Percentiles rank a stretch among this genome's conserved stretches.
phyloP scores from a whole-genome alignment of 2,888 invertebrate species.

The Archips xylosteana region DNA sequence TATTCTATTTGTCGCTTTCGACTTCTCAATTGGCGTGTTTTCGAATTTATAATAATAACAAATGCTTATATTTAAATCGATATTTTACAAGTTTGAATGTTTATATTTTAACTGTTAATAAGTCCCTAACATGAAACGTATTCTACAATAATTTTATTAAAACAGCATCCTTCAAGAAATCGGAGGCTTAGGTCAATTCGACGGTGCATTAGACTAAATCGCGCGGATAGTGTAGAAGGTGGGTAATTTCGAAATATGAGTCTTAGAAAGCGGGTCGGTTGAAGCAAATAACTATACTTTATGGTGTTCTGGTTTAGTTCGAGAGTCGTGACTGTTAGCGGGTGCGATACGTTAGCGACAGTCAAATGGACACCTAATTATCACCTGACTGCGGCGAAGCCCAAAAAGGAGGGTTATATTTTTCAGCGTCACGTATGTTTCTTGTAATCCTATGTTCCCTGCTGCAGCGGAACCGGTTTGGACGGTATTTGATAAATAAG shows the following conservation, averaged over 20 bases:
- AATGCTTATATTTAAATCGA: neutral
- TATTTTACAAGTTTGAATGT: neutral
- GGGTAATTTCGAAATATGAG: slow-evolving; percentile 50
- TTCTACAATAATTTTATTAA: neutral
- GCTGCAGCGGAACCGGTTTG: too few relatives aligned
- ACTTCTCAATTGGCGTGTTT: slow-evolving; percentile 61
- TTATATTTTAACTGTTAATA: neutral
- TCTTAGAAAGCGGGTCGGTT: slow-evolving; percentile 55
- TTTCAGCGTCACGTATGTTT: too few relatives aligned
- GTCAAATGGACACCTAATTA: slow-evolving; percentile 40
- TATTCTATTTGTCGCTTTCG: slow-evolving; percentile 77
- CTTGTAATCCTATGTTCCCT: too few relatives aligned
- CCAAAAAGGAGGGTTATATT: too few relatives aligned
- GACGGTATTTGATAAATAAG: too few relatives aligned
- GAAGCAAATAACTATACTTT: slow-evolving; percentile 47
- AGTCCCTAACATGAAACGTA: too few relatives aligned
- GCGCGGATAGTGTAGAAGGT: slow-evolving; percentile 28
- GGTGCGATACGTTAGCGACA: slow-evolving; percentile 49
- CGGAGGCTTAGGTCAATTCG: slow-evolving; percentile 25
- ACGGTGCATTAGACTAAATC: slow-evolving; percentile 29
- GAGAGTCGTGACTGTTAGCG: slow-evolving; percentile 56
- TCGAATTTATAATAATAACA: slow-evolving; percentile 33
- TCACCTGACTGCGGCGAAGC: slow-evolving; percentile 8
- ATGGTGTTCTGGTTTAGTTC: slow-evolving; percentile 50
- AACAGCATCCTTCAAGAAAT: neutral